phyloP scores from a whole-genome alignment of 1,140 invertebrate species.

The Saccostrea cuccullata region DNA sequence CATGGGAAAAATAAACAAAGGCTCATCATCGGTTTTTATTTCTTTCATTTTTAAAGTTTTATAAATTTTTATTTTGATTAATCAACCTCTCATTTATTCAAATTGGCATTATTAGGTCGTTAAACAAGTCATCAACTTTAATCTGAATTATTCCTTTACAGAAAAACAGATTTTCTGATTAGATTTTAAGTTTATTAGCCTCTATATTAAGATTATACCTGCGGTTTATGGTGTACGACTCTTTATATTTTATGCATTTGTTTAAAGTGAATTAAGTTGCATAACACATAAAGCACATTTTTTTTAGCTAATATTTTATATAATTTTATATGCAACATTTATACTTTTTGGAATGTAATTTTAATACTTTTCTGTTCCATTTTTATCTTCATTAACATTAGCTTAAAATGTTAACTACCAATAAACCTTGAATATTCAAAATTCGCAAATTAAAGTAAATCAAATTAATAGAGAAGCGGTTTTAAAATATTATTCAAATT shows the following conservation, averaged over 20 bases:
- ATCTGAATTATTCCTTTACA: background rate
- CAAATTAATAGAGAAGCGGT: too few species aligned
- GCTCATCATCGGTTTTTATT: background rate
- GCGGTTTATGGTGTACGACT: background rate
- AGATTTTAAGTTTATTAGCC: background rate
- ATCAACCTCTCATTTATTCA: constrained; percentile 22
- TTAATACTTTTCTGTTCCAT: background rate
- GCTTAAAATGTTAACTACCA: too few species aligned
- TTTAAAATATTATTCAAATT: too few species aligned
- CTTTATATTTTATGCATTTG: background rate
- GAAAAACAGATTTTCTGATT: background rate
- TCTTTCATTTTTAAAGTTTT: background rate
- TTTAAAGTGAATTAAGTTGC: background rate
- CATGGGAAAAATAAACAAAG: constrained; percentile 28
- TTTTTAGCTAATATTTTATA: background rate
- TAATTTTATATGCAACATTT: background rate
- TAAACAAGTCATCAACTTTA: background rate
- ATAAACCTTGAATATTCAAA: too few species aligned
- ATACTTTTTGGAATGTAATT: too few species aligned
- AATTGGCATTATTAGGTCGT: constrained; percentile 4
- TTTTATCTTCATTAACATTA: too few species aligned
- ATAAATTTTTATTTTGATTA: background rate
- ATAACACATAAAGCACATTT: background rate
- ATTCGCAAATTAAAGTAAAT: too few species aligned
- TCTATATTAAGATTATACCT: background rate